These are phyloP conservation scores for Acanthosepion lycidas DNA, from an alignment of 2,888 invertebrate genomes.

Conservation along the genomic window DNA sequence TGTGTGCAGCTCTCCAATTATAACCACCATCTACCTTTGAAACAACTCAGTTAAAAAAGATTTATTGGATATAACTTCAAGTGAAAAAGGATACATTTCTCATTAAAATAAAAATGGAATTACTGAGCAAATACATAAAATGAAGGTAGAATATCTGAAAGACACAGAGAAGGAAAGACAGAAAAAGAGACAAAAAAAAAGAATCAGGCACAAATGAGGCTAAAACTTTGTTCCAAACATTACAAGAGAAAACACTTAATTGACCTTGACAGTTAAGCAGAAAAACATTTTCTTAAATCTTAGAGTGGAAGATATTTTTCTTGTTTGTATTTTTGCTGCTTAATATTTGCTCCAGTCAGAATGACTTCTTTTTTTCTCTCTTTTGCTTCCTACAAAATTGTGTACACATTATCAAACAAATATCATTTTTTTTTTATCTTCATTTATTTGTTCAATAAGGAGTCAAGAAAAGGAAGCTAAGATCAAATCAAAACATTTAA, in stretches of 20 bases:
- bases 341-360: neutral
- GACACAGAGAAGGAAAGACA: neutral
- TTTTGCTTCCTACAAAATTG: neutral
- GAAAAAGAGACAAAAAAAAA: neutral
- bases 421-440: neutral
- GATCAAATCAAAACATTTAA: neutral
- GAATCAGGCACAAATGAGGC: conserved; percentile 15
- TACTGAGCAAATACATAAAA: neutral
- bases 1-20: neutral
- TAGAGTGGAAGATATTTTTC: neutral
- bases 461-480: neutral
- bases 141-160: neutral
- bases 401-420: conserved; percentile 9
- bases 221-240: neutral
- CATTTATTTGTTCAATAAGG: conserved; percentile 10
- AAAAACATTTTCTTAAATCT: conserved; percentile 22
- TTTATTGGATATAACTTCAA: neutral
- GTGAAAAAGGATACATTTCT: neutral
- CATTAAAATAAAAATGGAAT: neutral
- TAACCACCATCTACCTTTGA: neutral
- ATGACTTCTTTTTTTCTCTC: neutral
- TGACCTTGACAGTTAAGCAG: neutral
- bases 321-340: neutral
- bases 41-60: neutral
- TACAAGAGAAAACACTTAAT: conserved; percentile 25